Evolutionary conservation across 2,113 vertebrate species (phyloP).

Genomic region (Chloropsis cyanopogon): DNA sequence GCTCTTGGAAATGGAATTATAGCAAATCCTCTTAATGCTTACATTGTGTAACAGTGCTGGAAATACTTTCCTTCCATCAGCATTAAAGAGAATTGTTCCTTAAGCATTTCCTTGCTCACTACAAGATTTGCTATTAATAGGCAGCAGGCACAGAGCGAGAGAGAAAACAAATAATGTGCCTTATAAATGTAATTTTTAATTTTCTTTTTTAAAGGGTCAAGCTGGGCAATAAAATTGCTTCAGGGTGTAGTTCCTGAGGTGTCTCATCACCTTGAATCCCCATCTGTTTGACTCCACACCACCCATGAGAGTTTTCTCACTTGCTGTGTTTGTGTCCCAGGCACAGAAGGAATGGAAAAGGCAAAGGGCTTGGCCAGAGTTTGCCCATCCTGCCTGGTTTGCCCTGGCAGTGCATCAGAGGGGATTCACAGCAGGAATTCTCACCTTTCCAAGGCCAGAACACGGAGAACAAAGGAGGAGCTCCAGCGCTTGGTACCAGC

Average conservation of each 20-base stretch:
- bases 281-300: background rate
- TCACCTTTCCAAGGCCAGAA: background rate
- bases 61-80: background rate
- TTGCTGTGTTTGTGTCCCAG: fast-evolving
- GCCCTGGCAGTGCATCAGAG: fast-evolving
- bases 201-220: background rate
- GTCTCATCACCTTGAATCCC: background rate
- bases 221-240: background rate
- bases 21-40: background rate
- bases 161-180: background rate
- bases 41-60: background rate
- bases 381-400: no score
- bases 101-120: background rate
- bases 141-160: background rate
- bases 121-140: background rate
- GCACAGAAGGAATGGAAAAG: background rate
- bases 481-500: background rate
- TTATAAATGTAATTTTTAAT: background rate
- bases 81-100: background rate
- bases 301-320: no score
- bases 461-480: fast-evolving
- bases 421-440: background rate
- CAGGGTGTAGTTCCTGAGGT: background rate
- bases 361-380: background rate
- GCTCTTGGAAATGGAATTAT: background rate